Evolutionary conservation across 2,888 invertebrate genomes (phyloP), one percentile per base, ranked within the genome.

Genomic region (Eupeodes latifasciatus): DNA sequence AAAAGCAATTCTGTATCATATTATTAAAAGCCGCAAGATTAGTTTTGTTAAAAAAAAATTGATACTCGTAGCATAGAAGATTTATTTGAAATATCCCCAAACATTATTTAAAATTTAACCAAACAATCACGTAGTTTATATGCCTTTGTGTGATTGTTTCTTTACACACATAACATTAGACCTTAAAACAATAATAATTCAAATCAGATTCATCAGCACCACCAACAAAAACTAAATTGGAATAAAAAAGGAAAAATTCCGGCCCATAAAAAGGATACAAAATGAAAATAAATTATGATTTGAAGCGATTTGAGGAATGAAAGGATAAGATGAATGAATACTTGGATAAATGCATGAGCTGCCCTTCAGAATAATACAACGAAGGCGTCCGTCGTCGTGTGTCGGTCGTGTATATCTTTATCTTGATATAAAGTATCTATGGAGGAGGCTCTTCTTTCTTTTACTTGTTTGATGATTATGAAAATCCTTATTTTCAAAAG

Each of bases 281-380:
- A 83, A 80, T 87, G 66, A 83, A 87, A 87, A 87, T 83, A 87
- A 87, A 87, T 87, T 87, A 80, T 87, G 79, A 87, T 87, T 87
- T 83, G 80, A 83, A 86, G 71, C 83, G 86, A 86, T 86, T 83
- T 83, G 71, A 86, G 66, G 61, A 83, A 79, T 80, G 71, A 85
- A 80, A 76, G 85, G 80, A 85, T 87, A 83, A 80, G 79, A 87
- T 83, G 86, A 79, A 72, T 76, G 79, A 76, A 87, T 80, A 83
- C 53, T 64, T 59, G 79, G 71, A 72, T 82, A 75, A 71, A 64
- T 85, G 75, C 51, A 59, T 77, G 83, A 49, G 49, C 40, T 74
- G 59, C 34, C 49, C 61, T 19, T 67, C n/a, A 49, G 34, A 49
- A 75, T 61, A 57, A 61, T 71, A 53, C 57, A 71, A 75, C 34